Base-by-base conservation (phyloP, 2,888 invertebrate genomes). In the Epistrophella euchroma region DNA sequence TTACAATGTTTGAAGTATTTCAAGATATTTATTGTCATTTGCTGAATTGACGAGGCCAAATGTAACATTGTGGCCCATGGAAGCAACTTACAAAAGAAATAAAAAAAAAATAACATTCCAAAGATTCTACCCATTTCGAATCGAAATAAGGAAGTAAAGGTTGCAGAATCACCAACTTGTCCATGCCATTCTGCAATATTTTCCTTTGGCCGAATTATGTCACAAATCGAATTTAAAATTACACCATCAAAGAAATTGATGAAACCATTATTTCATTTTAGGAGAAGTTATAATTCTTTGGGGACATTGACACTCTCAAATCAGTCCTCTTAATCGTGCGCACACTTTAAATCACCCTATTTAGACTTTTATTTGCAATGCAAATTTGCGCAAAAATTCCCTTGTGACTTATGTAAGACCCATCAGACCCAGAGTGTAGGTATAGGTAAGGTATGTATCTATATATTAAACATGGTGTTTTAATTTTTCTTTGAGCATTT, bases 321-420 rank as follows among this genome's bases (percentile, higher is more conserved):
- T 5, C 0, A 43, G n/a, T 43, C 43, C 15, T n/a, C 7, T n/a
- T n/a, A 43, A n/a, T 45, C 25, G 17, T 4, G 22, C 15, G 13
- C 22, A 52, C 13, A 2, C 50, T 52, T 25, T 52, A n/a, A 52
- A 52, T 11, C 50, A 52, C 52, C 52, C 52, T 52, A 28, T 52
- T 52, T 0, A 15, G 52, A 25, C 6, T 22, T 25, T 25, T 50
- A 50, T 25, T 52, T 52, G 15, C 25, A 25, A 52, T 52, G 52
- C 15, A 52, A 52, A 52, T 52, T n/a, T n/a, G n/a, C n/a, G 0
- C 1, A 0, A 52, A 52, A 28, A n/a, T 28, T 22, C 52, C 52
- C 52, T n/a, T 32, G 25, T 25, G 56, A 50, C 40, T 79, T 73
- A 68, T 73, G 66, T 64, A 79, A 78, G 35, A 56, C 40, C 19